A percentile compares a stretch with the other conserved stretches of the same genome.
phyloP scores from a whole-genome alignment of 2,888 invertebrate genomes.

The Heliconius ismenius region DNA sequence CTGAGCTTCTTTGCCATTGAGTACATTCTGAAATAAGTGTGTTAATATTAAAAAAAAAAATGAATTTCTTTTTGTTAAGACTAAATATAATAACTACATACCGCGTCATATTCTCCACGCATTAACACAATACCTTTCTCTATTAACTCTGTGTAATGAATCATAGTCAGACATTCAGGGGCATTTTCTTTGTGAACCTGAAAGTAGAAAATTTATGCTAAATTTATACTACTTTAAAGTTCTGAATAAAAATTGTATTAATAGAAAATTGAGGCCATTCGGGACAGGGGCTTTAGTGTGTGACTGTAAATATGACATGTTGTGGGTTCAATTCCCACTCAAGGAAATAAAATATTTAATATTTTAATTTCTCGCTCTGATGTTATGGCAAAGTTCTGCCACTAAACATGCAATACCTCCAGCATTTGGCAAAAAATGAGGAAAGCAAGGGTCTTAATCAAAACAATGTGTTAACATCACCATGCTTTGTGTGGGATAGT shows the following conservation, averaged over 20 bases:
- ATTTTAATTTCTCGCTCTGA: too few species aligned
- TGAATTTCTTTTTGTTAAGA: not conserved
- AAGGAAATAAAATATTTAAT: too few species aligned
- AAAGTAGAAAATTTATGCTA: not conserved
- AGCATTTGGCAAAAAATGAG: too few species aligned
- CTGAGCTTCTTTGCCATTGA: constrained; percentile 90
- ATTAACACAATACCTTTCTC: constrained; percentile 89
- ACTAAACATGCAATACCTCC: too few species aligned
- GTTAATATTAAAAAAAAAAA: not conserved
- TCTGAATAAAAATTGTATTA: not conserved
- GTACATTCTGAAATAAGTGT: constrained; percentile 78
- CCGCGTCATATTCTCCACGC: constrained; percentile 92
- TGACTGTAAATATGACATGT: too few species aligned
- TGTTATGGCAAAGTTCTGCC: too few species aligned
- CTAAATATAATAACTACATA: not conserved
- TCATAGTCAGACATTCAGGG: constrained; percentile 91
- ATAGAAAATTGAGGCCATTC: not conserved
- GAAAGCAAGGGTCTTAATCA: too few species aligned
- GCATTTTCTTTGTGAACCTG: constrained; percentile 93
- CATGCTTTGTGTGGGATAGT: too few species aligned
- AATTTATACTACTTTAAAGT: not conserved
- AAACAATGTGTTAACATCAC: too few species aligned
- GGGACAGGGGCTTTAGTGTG: too few species aligned
- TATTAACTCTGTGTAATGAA: constrained; percentile 89
- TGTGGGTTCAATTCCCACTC: too few species aligned